These are phyloP conservation scores for Platygyra sinensis DNA, from an alignment of 64 coral and sea anemone species.

Conservation along the genomic window DNA sequence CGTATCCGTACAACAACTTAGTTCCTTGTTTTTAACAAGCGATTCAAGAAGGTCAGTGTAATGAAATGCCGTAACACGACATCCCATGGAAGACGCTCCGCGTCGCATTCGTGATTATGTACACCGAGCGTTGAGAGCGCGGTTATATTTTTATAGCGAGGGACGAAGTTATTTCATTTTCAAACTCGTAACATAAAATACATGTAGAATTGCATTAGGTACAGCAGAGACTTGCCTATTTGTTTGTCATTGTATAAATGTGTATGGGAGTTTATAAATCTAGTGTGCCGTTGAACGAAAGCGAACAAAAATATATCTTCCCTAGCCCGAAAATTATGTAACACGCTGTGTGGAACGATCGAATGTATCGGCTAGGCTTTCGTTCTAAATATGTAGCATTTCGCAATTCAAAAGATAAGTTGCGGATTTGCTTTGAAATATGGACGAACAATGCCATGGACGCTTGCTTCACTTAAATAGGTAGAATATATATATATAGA, in stretches of 20 bases:
- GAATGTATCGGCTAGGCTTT: not conserved
- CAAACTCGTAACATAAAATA: not conserved
- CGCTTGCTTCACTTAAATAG: not conserved
- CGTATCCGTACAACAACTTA: slow-evolving; percentile 2
- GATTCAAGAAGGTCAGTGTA: not conserved
- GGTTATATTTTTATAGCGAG: slow-evolving; percentile 35
- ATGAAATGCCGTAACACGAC: not conserved
- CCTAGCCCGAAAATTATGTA: not conserved
- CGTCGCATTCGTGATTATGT: not conserved
- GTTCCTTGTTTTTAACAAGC: slow-evolving; percentile 21
- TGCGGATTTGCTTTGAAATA: not conserved
- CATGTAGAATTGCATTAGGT: not conserved
- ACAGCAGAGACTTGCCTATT: not conserved
- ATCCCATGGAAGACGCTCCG: not conserved
- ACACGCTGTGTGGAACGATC: not conserved
- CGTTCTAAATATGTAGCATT: not conserved
- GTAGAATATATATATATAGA: not conserved
- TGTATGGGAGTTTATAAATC: too few species aligned
- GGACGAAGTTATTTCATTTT: not conserved
- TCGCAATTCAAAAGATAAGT: not conserved
- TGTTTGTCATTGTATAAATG: slow-evolving; percentile 5
- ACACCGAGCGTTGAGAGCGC: not conserved
- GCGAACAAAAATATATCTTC: not conserved
- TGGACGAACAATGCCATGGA: not conserved
- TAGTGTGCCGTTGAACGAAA: not conserved